phyloP scores from a whole-genome alignment of 2,888 invertebrate genomes.

The Acleris laterana region DNA sequence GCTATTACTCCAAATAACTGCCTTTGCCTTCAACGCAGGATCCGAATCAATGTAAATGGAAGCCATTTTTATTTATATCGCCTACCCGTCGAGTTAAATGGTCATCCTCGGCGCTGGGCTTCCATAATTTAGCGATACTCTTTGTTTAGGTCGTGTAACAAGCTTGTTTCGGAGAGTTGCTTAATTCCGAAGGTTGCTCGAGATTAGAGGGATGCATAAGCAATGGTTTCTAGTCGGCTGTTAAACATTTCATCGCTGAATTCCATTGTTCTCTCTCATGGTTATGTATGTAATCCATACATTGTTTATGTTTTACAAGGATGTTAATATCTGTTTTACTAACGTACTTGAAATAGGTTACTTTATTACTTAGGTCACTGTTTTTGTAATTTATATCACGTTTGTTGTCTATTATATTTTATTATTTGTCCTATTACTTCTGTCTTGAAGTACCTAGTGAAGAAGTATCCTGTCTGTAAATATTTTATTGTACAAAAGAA shows the following conservation, averaged over 20 bases:
- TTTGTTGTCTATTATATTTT: no score
- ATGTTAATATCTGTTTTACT: no score
- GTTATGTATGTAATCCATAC: no score
- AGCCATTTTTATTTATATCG: conserved; percentile 35
- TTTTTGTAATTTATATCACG: no score
- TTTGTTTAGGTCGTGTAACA: conserved; percentile 39
- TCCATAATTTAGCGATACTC: conserved; percentile 37
- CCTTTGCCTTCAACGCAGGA: conserved; percentile 31
- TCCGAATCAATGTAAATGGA: conserved; percentile 33
- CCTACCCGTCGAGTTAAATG: conserved; percentile 25
- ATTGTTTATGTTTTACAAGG: no score
- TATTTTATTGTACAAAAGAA: no score
- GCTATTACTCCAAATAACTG: conserved; percentile 29
- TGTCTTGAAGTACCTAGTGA: no score
- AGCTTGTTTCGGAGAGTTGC: conserved; percentile 38
- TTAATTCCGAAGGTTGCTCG: conserved; percentile 34
- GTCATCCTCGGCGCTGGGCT: conserved; percentile 13
- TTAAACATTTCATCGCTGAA: conserved; percentile 21
- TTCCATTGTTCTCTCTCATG: no score
- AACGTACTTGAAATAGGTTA: no score
- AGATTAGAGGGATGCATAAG: conserved; percentile 38
- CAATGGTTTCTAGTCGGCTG: conserved; percentile 18
- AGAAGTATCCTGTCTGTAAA: no score
- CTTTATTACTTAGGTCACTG: no score
- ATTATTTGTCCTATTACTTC: no score